A percentile compares a stretch with the other conserved stretches of the same genome.
Evolutionary conservation across 2,888 invertebrate genomes (phyloP).

Genomic region (Xanthorhoe designata): DNA sequence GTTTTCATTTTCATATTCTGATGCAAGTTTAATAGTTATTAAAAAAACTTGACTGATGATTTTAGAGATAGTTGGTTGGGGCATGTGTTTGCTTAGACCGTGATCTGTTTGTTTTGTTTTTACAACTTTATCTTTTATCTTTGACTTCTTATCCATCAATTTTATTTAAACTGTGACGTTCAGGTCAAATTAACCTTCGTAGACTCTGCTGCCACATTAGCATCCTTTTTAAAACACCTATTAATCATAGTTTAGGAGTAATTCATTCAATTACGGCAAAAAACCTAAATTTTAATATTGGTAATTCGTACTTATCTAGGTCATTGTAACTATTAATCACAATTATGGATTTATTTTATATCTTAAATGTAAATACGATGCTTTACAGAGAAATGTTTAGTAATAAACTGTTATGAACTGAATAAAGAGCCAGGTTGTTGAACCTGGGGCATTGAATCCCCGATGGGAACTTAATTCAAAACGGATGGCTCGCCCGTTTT

Average conservation of each 20-base stretch:
- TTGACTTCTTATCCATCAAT: background rate
- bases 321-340: constrained; percentile 7
- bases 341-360: constrained; percentile 5
- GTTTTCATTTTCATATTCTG: too few species aligned
- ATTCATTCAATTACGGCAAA: background rate
- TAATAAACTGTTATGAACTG: background rate
- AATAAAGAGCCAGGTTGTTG: constrained; percentile 3
- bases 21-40: too few species aligned
- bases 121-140: too few species aligned
- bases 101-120: background rate
- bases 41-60: too few species aligned
- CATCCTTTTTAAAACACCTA: background rate
- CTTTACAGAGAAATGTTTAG: constrained; percentile 1
- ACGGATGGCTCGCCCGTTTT: background rate
- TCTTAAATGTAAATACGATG: constrained; percentile 10
- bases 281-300: background rate
- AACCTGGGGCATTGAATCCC: constrained; percentile 11
- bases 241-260: background rate
- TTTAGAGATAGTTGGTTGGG: too few species aligned
- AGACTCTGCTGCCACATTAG: background rate
- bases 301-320: background rate
- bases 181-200: background rate
- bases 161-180: background rate
- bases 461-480: constrained; percentile 7
- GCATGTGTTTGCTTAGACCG: too few species aligned